Base-by-base conservation (phyloP, 1,140 invertebrate species). In the Hestina assimilis region DNA sequence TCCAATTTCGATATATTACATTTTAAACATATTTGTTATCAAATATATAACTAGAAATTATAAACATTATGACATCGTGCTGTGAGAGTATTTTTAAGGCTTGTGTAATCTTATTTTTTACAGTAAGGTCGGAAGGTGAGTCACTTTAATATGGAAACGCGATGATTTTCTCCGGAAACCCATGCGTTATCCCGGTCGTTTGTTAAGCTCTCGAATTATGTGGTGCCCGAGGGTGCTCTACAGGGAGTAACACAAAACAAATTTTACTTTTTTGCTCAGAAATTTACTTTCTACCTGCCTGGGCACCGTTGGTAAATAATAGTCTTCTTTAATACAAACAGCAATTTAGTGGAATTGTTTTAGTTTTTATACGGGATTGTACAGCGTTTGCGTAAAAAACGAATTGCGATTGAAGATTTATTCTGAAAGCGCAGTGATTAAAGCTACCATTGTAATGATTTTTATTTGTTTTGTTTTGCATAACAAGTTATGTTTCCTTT, bases 141-240 rank as follows among this genome's bases (percentile, higher is more conserved):
- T 66, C 63, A 50, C 47, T 65, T 72, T 67, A 70, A 69, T 69
- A 65, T 63, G 55, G 54, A 63, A 63, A 66, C 62, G 52, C 59
- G 62, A 70, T 73, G 70, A 73, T 70, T 70, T 73, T 63, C 64
- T 63, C 67, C 35, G 57, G 61, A 60, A 59, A 57, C 62, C 40
- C 67, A 73, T 69, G 67, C 65, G 63, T 70, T 68, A 70, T 56
- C 59, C 64, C 57, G 56, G 51, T 57, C 59, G 65, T 66, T 63
- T 66, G 67, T 69, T 69, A 73, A 67, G 57, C 59, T 64, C 63
- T 66, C 64, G 67, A 70, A 70, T 73, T 68, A 73, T 70, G 70
- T 68, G 59, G 60, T 62, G 52, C 70, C 67, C 64, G 47, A 53
- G 70, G 67, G 70, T 70, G 62, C 62, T 59, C 43, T 70, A 65